Conservation (phyloP, 2,113 vertebrate species). For the Ammodytes marinus region DNA sequence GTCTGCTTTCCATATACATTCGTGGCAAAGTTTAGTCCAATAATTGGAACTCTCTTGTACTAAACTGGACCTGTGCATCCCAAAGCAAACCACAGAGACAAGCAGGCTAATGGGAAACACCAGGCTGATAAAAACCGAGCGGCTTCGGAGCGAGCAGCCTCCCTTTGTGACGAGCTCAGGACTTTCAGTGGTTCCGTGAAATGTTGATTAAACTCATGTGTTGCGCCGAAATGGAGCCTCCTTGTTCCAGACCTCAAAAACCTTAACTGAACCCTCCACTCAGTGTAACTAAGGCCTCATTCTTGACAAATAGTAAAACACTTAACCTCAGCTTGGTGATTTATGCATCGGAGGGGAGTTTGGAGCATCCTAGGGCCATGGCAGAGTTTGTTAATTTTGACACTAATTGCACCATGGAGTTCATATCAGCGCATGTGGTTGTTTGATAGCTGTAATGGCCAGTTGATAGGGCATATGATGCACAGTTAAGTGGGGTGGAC, state of each 20-base stretch:
- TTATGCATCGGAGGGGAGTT: slow-evolving; percentile 51
- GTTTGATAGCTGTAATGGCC: slow-evolving; percentile 59
- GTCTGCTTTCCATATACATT: slow-evolving; percentile 75
- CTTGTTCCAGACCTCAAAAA: slow-evolving; percentile 75
- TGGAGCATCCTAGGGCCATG: slow-evolving; percentile 43
- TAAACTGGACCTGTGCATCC: slow-evolving; percentile 75
- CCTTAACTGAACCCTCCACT: slow-evolving; percentile 76
- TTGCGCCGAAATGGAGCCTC: slow-evolving; percentile 64
- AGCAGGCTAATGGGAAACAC: slow-evolving; percentile 78
- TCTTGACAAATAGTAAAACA: slow-evolving; percentile 66
- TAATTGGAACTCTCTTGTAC: slow-evolving; percentile 74
- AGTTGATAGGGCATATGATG: slow-evolving; percentile 43
- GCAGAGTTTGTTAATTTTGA: slow-evolving; percentile 59
- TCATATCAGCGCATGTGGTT: slow-evolving; percentile 62
- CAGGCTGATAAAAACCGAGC: slow-evolving; percentile 73
- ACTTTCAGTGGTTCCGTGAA: slow-evolving; percentile 72
- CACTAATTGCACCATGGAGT: slow-evolving; percentile 62
- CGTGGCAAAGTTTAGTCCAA: slow-evolving; percentile 66
- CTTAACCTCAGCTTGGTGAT: slow-evolving; percentile 71
- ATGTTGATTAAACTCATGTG: slow-evolving; percentile 83
- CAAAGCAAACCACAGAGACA: slow-evolving; percentile 71
- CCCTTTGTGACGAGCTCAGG: slow-evolving; percentile 65
- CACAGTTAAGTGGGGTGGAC: slow-evolving; percentile 49
- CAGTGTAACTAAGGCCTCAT: slow-evolving; percentile 48
- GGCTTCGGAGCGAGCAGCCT: slow-evolving; percentile 54